These are phyloP conservation scores for Folsomia candida DNA, from an alignment of 2,888 invertebrate species.

Conservation along the genomic window DNA sequence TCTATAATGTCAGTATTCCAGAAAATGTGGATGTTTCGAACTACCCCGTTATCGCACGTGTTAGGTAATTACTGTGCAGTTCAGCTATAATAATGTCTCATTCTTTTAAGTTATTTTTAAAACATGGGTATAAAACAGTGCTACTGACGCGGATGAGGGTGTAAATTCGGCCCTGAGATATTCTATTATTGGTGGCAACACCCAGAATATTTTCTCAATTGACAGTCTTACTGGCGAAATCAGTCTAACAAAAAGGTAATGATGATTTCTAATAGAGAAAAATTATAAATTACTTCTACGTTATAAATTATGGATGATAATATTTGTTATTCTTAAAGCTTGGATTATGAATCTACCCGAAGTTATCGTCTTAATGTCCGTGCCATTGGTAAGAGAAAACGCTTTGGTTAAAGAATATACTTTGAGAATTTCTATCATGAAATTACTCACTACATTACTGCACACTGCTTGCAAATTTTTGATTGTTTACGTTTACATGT, in stretches of 20 bases:
- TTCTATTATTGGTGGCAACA: conserved; percentile 93
- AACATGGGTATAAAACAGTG: conserved; percentile 64
- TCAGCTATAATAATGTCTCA: not conserved
- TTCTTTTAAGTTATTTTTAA: not conserved
- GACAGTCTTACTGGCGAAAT: conserved; percentile 91
- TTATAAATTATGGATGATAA: no score
- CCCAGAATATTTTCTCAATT: conserved; percentile 88
- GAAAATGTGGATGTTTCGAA: conserved; percentile 84
- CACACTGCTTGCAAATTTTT: no score
- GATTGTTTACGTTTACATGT: no score
- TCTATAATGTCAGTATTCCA: conserved; percentile 79
- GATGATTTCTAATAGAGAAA: not conserved
- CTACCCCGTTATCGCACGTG: conserved; percentile 77
- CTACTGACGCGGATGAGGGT: conserved; percentile 88
- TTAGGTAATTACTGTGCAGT: conserved; percentile 57
- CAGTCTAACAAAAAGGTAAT: conserved; percentile 56
- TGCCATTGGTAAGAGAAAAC: conserved; percentile 67
- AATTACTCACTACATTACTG: no score
- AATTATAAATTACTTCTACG: no score
- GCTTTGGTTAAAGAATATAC: not conserved
- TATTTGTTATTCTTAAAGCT: no score
- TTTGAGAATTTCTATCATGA: not conserved
- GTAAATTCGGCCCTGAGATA: conserved; percentile 89
- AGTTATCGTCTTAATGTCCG: conserved; percentile 85
- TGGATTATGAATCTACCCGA: conserved; percentile 84